phyloP scores from a whole-genome alignment of 2,113 vertebrate genomes.

The Poeciliopsis retropinna region DNA sequence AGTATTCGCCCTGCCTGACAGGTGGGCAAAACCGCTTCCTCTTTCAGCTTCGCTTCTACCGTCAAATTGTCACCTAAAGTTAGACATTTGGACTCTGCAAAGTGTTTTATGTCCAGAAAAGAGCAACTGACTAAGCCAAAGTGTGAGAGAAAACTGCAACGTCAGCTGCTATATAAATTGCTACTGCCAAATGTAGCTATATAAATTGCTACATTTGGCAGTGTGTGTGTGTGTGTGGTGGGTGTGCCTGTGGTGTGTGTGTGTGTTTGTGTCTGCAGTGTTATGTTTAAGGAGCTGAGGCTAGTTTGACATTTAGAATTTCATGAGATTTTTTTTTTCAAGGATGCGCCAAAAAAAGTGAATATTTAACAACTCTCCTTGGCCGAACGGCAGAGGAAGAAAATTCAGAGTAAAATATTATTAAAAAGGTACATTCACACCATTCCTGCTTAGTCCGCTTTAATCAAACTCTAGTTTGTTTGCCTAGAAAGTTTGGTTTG shows the following conservation, averaged over 20 bases:
- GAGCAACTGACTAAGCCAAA: neutral
- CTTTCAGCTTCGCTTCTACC: neutral
- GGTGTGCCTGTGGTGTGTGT: too few relatives aligned
- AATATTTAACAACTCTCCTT: neutral
- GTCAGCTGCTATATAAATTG: neutral
- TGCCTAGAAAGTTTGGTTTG: too few relatives aligned
- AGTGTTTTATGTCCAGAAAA: neutral
- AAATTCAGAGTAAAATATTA: neutral
- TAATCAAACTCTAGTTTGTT: too few relatives aligned
- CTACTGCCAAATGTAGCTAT: too few relatives aligned
- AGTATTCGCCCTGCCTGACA: neutral
- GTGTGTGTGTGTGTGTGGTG: too few relatives aligned
- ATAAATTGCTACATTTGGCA: neutral
- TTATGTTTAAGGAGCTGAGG: neutral
- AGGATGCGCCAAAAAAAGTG: neutral
- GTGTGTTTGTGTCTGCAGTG: neutral
- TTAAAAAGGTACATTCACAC: too few relatives aligned
- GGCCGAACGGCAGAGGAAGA: neutral
- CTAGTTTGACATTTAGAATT: too few relatives aligned
- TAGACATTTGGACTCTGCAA: neutral
- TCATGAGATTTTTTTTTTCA: neutral
- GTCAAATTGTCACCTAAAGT: neutral
- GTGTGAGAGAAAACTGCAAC: neutral
- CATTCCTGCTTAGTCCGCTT: too few relatives aligned
- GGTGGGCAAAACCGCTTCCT: neutral